phyloP scores from a whole-genome alignment of 2,113 vertebrate species.

The Gnathonemus echidnorhynchus region DNA sequence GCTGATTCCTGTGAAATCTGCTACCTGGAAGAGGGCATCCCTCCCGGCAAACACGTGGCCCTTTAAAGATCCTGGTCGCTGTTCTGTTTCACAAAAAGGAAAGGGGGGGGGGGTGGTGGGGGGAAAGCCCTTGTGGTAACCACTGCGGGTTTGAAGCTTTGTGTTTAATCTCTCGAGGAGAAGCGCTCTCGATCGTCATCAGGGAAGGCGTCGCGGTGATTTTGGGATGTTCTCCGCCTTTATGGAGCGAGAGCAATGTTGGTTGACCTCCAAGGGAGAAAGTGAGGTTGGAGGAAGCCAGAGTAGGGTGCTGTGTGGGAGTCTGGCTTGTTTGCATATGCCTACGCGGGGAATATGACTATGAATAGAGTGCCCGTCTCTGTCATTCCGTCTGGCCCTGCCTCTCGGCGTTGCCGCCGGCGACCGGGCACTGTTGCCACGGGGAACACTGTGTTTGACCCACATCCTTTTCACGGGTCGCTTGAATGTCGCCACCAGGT shows the following conservation, averaged over 20 bases:
- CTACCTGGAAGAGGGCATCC: background rate
- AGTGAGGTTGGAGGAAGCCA: background rate
- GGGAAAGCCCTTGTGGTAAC: background rate
- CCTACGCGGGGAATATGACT: background rate
- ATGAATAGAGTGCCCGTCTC: background rate
- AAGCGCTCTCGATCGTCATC: background rate
- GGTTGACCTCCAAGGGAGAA: background rate
- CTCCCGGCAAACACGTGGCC: background rate
- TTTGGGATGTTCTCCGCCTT: background rate
- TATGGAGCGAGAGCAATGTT: background rate
- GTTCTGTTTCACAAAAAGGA: background rate
- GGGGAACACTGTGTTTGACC: background rate
- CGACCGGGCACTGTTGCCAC: background rate
- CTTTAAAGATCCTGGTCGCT: background rate
- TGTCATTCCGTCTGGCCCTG: background rate
- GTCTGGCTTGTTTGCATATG: background rate
- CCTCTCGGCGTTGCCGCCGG: background rate
- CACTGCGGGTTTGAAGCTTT: background rate
- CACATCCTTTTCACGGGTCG: background rate
- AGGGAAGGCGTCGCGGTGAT: background rate
- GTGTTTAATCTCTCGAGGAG: background rate
- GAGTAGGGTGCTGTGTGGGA: background rate
- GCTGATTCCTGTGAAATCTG: background rate
- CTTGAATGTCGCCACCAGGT: background rate
- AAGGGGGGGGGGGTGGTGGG: background rate